A percentile compares a stretch with the other conserved stretches of the same genome.
Conservation (phyloP, 2,113 vertebrate genomes). For the Porphyrio hochstetteri region DNA sequence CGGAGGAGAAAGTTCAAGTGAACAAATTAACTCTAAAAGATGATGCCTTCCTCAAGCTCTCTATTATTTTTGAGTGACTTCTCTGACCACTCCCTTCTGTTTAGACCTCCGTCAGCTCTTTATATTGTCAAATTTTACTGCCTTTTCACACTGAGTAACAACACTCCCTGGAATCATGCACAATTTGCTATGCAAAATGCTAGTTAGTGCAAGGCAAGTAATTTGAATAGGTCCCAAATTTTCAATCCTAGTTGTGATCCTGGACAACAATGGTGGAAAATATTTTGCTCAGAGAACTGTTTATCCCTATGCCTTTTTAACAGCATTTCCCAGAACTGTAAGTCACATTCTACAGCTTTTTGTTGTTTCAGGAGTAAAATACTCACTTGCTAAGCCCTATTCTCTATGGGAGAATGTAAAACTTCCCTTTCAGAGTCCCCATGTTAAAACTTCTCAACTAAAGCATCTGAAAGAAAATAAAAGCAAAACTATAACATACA, state of each 20-base stretch:
- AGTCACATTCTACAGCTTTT: background rate
- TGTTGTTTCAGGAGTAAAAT: background rate
- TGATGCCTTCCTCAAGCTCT: background rate
- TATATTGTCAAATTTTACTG: background rate
- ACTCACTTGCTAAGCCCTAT: background rate
- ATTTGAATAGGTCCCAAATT: background rate
- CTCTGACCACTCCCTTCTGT: background rate
- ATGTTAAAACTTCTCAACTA: background rate
- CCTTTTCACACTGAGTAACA: background rate
- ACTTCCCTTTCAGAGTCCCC: background rate
- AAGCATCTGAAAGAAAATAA: background rate
- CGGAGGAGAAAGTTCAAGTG: background rate
- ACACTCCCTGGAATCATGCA: background rate
- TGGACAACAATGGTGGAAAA: background rate
- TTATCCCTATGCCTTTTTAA: background rate
- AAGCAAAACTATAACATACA: background rate
- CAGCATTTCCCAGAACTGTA: background rate
- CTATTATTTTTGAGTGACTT: background rate
- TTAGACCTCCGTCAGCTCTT: background rate
- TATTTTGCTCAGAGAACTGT: background rate
- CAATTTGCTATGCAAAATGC: background rate
- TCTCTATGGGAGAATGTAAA: background rate
- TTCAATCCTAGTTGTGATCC: background rate
- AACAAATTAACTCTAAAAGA: background rate
- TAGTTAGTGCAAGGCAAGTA: background rate